Conservation (phyloP, 2,888 invertebrate genomes). For the Eilema depressum region DNA sequence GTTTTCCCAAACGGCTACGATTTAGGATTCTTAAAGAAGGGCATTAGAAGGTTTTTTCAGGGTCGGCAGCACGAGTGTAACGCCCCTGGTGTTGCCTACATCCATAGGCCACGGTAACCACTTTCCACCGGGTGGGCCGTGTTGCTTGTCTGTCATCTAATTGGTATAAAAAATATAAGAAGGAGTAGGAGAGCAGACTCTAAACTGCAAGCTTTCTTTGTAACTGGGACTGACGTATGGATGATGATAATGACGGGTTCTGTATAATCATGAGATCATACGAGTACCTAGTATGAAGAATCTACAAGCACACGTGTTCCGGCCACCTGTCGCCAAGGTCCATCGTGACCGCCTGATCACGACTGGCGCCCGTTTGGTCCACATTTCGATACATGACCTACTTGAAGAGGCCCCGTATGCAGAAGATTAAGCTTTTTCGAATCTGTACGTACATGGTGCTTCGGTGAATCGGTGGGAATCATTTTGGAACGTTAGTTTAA, state of each 20-base stretch:
- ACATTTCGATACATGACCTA: slow-evolving; percentile 39
- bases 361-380: neutral
- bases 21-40: no score
- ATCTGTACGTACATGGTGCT: neutral
- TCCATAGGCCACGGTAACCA: no score
- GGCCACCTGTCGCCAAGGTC: slow-evolving; percentile 18
- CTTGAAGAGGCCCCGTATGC: slow-evolving; percentile 24
- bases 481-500: neutral
- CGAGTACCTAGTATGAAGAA: neutral
- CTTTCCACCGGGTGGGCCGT: no score
- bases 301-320: slow-evolving; percentile 12
- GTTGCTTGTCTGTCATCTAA: no score
- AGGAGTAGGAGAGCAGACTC: no score
- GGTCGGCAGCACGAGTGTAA: no score
- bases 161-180: no score
- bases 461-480: neutral
- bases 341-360: slow-evolving; percentile 18
- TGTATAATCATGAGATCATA: neutral
- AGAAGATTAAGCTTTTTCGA: slow-evolving; percentile 34
- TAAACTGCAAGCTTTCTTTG: no score
- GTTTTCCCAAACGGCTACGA: no score
- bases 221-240: no score
- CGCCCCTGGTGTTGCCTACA: no score
- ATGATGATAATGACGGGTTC: neutral
- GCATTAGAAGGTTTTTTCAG: no score